These are phyloP conservation scores for Macquaria ambigua DNA, from an alignment of 2,113 vertebrate species.

Conservation along the genomic window DNA sequence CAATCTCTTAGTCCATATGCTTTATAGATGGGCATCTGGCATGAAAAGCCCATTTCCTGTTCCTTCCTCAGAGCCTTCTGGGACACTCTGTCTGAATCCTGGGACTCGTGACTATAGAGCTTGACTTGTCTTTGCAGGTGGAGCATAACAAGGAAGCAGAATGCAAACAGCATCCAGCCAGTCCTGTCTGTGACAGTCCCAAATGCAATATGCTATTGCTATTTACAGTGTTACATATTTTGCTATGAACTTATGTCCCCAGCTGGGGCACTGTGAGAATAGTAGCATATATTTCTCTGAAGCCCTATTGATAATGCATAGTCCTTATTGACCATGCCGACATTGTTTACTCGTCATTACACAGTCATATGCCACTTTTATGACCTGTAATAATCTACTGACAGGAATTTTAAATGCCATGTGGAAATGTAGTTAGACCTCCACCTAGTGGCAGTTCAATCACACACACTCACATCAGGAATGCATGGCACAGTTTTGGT, in stretches of 20 bases:
- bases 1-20: slow-evolving; percentile 48
- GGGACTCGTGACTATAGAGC: slow-evolving; percentile 28
- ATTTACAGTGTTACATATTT: slow-evolving; percentile 49
- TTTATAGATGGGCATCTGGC: slow-evolving; percentile 63
- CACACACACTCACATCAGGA: slow-evolving; percentile 6
- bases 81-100: slow-evolving; percentile 38
- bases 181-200: slow-evolving; percentile 18
- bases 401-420: slow-evolving; percentile 41
- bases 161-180: slow-evolving; percentile 38
- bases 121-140: slow-evolving; percentile 51
- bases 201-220: slow-evolving; percentile 52
- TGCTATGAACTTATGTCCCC: slow-evolving; percentile 39
- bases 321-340: slow-evolving; percentile 32
- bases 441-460: slow-evolving; percentile 75
- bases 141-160: slow-evolving; percentile 36
- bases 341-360: slow-evolving; percentile 51
- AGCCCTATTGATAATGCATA: slow-evolving; percentile 40
- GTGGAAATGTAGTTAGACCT: slow-evolving; percentile 63
- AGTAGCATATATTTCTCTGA: slow-evolving; percentile 21
- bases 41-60: slow-evolving; percentile 68
- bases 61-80: slow-evolving; percentile 36
- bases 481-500: slow-evolving; percentile 10
- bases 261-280: slow-evolving; percentile 15
- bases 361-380: slow-evolving; percentile 60
- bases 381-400: slow-evolving; percentile 57